Evolutionary conservation across 2,888 invertebrate species (phyloP).

Genomic region (Anticlea derivata): DNA sequence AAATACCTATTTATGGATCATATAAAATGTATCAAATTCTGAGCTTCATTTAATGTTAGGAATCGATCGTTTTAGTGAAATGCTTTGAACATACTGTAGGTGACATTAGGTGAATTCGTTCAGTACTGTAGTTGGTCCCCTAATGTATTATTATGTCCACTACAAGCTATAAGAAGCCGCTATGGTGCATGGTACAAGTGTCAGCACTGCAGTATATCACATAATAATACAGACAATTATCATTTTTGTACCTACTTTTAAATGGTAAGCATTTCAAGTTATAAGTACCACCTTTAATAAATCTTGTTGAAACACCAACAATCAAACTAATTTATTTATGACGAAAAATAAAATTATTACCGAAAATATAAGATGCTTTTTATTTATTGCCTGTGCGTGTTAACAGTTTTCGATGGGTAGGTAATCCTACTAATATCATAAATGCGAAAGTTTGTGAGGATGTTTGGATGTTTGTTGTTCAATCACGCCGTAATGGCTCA

Average conservation of each 20-base stretch:
- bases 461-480: no score
- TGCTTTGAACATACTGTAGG: background rate
- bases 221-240: background rate
- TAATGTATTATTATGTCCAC: background rate
- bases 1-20: no score
- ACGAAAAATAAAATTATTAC: slow-evolving; percentile 33
- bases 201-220: background rate
- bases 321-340: slow-evolving; percentile 28
- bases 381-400: background rate
- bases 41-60: slow-evolving; percentile 12
- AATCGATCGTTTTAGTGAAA: slow-evolving; percentile 3
- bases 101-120: background rate
- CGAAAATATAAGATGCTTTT: slow-evolving; percentile 17
- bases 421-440: no score
- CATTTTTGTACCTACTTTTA: slow-evolving; percentile 23
- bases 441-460: no score
- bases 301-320: slow-evolving; percentile 24
- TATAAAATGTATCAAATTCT: slow-evolving; percentile 6
- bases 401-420: no score
- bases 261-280: slow-evolving; percentile 17
- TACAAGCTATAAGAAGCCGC: no score
- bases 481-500: no score
- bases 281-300: slow-evolving; percentile 20
- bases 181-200: no score
- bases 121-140: background rate